Evolutionary conservation across 2,797 vertebrate species (phyloP).

Genomic region (Gadopsis bispinosus): DNA sequence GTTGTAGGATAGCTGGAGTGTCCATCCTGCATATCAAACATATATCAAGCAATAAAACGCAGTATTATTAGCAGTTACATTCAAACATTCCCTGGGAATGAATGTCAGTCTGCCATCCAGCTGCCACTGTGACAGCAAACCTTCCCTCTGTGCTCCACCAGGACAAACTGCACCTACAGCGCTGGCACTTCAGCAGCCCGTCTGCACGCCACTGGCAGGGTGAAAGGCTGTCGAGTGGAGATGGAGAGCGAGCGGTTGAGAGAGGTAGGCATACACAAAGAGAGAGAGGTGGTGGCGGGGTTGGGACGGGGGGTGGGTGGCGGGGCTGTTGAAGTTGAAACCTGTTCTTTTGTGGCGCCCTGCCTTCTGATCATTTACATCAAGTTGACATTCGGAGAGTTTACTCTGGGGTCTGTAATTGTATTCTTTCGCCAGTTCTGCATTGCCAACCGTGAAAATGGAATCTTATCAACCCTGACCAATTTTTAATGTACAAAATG

Average conservation of each 20-base stretch:
- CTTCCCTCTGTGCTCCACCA: slow-evolving; percentile 16
- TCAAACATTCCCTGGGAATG: neutral
- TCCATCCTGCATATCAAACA: neutral
- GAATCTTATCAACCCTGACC: slow-evolving; percentile 99
- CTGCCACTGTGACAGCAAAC: slow-evolving; percentile 33
- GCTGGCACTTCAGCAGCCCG: slow-evolving; percentile 45
- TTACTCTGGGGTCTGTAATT: slow-evolving; percentile 99
- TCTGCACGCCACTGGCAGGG: slow-evolving; percentile 46
- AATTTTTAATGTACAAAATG: slow-evolving; percentile 99
- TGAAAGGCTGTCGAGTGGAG: slow-evolving; percentile 62
- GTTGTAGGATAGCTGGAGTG: neutral
- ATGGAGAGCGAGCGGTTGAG: slow-evolving; percentile 46
- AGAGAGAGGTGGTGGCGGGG: slow-evolving; percentile 34
- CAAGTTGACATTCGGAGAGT: slow-evolving; percentile 99
- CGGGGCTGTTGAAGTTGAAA: slow-evolving; percentile 80
- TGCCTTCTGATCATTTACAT: slow-evolving; percentile 99
- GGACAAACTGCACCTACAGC: slow-evolving; percentile 60
- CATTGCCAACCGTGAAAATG: slow-evolving; percentile 99
- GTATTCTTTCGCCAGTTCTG: slow-evolving; percentile 99
- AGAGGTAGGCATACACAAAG: slow-evolving; percentile 35
- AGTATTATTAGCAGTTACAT: neutral
- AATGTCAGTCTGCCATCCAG: slow-evolving; percentile 21
- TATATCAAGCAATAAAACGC: slow-evolving; percentile 7
- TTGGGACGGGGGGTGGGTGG: slow-evolving; percentile 9
- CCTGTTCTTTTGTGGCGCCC: slow-evolving; percentile 90